Percentiles rank a stretch among this genome's conserved stretches.
Conservation (phyloP, 2,113 vertebrate genomes). For the Cebidichthys violaceus region DNA sequence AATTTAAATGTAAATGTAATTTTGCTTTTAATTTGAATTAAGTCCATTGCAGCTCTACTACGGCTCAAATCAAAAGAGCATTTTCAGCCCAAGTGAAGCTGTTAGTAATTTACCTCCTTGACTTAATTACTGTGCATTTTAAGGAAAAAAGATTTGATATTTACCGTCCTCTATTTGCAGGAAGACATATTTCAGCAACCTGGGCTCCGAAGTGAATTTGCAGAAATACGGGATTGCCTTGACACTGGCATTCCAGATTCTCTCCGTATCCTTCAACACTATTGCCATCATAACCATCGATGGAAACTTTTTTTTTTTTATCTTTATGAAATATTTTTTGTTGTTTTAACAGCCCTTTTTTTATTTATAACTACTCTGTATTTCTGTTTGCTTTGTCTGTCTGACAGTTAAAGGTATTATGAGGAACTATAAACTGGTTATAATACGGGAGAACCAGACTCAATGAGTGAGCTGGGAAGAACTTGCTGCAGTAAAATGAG, state of each 20-base stretch:
- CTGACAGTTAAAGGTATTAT: not conserved
- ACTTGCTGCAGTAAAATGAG: not conserved
- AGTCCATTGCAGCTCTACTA: not conserved
- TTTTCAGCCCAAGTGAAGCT: not conserved
- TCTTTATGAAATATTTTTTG: not conserved
- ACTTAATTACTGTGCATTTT: not conserved
- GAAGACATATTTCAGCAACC: conserved; percentile 98
- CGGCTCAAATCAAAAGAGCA: not conserved
- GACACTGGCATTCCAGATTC: conserved; percentile 91
- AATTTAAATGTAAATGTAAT: not conserved
- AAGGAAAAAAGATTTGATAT: not conserved
- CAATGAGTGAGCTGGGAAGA: not conserved
- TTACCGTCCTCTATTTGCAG: conserved; percentile 76
- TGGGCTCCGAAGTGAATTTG: conserved; percentile 92
- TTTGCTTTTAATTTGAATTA: conserved; percentile 16
- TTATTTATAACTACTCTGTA: not conserved
- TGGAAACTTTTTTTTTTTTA: not conserved
- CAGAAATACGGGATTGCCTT: conserved; percentile 93
- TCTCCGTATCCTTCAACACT: conserved; percentile 90
- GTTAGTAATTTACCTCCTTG: not conserved
- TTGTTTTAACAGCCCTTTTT: not conserved
- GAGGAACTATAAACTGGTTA: not conserved
- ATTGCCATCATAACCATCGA: not conserved
- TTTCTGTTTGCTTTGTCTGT: not conserved
- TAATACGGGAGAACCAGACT: not conserved